phyloP scores from a whole-genome alignment of 1,140 invertebrate genomes.

The Geopemphigus sp. region DNA sequence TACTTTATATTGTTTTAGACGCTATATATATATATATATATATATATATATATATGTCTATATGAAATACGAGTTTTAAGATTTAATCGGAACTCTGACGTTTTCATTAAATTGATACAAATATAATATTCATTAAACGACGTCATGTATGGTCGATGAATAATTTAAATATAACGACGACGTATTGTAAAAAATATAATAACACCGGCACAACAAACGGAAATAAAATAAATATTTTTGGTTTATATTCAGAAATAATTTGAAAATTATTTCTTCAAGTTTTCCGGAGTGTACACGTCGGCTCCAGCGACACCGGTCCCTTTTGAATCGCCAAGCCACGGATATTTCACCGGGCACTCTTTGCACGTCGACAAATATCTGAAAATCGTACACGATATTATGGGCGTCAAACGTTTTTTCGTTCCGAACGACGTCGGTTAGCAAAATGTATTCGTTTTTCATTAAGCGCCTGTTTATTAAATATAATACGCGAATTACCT shows the following conservation, averaged over 20 bases:
- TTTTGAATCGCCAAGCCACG: slow-evolving; percentile 81
- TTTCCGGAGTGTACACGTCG: slow-evolving; percentile 80
- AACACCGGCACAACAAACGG: background rate
- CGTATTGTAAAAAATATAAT: background rate
- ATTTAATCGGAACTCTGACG: no score
- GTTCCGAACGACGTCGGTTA: no score
- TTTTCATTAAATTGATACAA: no score
- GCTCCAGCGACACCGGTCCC: slow-evolving; percentile 74
- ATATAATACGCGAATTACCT: no score
- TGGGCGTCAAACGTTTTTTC: no score
- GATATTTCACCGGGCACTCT: slow-evolving; percentile 82
- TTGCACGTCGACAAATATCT: slow-evolving; percentile 85
- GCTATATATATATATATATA: no score
- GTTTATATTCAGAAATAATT: background rate
- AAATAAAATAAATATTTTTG: slow-evolving; percentile 47
- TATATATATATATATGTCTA: no score
- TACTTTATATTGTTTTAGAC: no score
- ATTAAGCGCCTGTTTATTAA: no score
- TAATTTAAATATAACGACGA: background rate
- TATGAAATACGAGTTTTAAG: background rate
- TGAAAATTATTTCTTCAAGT: slow-evolving; percentile 51
- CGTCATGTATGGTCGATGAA: background rate
- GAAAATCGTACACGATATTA: slow-evolving; percentile 48
- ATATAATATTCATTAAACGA: background rate
- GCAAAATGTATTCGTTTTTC: no score